These are phyloP conservation scores for Clarias fuscus DNA, from an alignment of 2,797 vertebrate genomes.

Conservation along the genomic window DNA sequence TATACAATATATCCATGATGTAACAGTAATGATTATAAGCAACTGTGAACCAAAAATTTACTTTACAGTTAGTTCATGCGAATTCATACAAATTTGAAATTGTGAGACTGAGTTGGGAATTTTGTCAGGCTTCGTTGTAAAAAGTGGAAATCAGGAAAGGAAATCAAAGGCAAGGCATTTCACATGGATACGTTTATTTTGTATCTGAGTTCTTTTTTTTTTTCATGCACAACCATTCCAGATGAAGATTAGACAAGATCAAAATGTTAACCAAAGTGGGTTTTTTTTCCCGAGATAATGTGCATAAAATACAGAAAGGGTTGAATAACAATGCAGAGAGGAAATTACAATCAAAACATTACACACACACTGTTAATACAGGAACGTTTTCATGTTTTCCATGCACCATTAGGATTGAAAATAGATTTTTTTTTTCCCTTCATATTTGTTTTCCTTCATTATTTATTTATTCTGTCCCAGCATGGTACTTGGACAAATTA, in stretches of 20 bases:
- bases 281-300: background rate
- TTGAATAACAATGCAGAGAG: slow-evolving; percentile 26
- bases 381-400: slow-evolving; percentile 20
- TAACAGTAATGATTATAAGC: background rate
- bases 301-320: slow-evolving; percentile 18
- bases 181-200: slow-evolving; percentile 43
- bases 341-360: background rate
- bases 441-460: background rate
- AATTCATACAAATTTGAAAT: background rate
- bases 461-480: background rate
- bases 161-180: slow-evolving; percentile 41
- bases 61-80: no score
- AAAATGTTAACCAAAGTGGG: background rate
- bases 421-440: background rate
- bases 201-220: background rate
- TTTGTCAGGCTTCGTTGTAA: background rate
- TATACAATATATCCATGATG: background rate
- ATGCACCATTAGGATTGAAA: slow-evolving; percentile 36
- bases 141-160: background rate
- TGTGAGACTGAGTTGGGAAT: slow-evolving; percentile 18
- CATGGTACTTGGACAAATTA: background rate
- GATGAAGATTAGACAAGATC: slow-evolving; percentile 16
- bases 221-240: slow-evolving; percentile 47
- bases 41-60: background rate
- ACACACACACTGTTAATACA: slow-evolving; percentile 20